Conservation (phyloP, 2,113 vertebrate genomes). For the Centropus unirufus region DNA sequence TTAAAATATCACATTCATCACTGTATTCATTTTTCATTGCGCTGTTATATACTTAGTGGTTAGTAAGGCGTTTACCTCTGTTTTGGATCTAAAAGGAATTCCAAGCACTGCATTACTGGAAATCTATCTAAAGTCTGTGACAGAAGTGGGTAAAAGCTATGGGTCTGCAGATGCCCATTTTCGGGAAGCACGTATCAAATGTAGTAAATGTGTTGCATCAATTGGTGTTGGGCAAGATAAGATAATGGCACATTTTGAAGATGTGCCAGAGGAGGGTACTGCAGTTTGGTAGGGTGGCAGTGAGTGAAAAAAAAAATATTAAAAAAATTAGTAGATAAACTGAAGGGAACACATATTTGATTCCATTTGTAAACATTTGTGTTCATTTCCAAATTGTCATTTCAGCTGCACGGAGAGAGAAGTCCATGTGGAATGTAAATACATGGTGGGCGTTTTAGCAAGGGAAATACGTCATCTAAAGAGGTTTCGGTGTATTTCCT, state of each 20-base stretch:
- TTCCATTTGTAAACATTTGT: neutral
- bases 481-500: neutral
- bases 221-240: neutral
- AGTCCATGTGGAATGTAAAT: neutral
- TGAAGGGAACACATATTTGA: neutral
- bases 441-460: neutral
- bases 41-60: conserved; percentile 49
- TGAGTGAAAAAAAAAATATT: neutral
- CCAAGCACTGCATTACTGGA: conserved; percentile 16
- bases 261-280: fast-evolving
- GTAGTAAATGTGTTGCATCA: neutral
- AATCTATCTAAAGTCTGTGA: neutral
- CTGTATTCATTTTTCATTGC: neutral
- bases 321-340: neutral
- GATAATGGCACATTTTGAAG: neutral
- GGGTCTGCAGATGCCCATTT: neutral
- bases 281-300: neutral
- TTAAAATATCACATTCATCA: conserved; percentile 7
- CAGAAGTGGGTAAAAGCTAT: neutral
- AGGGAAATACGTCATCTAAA: neutral
- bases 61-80: conserved; percentile 8
- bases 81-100: conserved; percentile 29
- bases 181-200: neutral
- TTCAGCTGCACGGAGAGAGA: neutral
- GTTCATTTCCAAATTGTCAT: neutral